Evolutionary conservation across 2,797 vertebrate genomes (phyloP).

Genomic region (Darevskia mixta): DNA sequence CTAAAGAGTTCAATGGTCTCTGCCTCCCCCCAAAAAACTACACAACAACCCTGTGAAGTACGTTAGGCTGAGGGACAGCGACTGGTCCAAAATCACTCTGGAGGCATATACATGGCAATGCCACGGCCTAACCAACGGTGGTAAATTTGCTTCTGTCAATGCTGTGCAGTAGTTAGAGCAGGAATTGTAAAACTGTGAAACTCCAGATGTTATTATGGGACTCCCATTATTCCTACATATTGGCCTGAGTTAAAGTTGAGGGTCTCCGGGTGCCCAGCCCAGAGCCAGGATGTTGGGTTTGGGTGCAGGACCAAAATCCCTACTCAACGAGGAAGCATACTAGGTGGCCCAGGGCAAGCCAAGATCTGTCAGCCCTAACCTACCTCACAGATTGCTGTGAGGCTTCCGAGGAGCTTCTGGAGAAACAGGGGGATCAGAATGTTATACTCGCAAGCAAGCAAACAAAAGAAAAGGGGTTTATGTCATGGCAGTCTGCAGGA

Average conservation of each 20-base stretch:
- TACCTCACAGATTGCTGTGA: not conserved
- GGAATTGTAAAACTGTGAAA: too few relatives aligned
- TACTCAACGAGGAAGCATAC: not conserved
- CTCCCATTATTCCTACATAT: too few relatives aligned
- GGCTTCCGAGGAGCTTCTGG: not conserved
- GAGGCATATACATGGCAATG: not conserved
- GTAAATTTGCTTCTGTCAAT: not conserved
- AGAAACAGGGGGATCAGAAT: not conserved
- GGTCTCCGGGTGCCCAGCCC: not conserved
- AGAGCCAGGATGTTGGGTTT: not conserved
- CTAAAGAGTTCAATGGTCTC: too few relatives aligned
- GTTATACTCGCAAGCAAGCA: not conserved
- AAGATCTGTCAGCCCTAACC: not conserved
- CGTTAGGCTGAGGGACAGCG: too few relatives aligned
- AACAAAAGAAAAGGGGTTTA: not conserved
- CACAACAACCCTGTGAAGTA: too few relatives aligned
- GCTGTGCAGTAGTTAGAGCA: too few relatives aligned
- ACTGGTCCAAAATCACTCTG: too few relatives aligned
- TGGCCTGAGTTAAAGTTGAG: too few relatives aligned
- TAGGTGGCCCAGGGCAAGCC: not conserved
- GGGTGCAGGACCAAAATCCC: not conserved
- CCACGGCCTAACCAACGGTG: not conserved
- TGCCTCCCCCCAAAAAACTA: too few relatives aligned
- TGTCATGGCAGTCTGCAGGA: constrained; percentile 18
- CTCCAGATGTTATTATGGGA: too few relatives aligned